Evolutionary conservation across 2,888 invertebrate genomes (phyloP).

Genomic region (Monochamus alternatus): DNA sequence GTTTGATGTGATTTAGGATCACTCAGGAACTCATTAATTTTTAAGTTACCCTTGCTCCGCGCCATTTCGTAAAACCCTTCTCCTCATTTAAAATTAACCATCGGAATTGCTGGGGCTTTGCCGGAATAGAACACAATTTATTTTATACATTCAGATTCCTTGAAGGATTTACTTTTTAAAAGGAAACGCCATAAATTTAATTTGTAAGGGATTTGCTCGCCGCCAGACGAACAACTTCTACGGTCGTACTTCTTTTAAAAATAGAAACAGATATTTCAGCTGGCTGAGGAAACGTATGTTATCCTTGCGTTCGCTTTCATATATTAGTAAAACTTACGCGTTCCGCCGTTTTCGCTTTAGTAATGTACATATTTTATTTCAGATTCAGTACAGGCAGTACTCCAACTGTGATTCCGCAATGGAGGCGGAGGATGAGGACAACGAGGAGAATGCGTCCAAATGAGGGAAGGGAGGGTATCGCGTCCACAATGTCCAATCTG

Average conservation of each 20-base stretch:
- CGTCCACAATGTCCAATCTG: constrained; percentile 50
- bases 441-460: constrained; percentile 53
- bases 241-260: background rate
- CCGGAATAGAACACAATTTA: constrained; percentile 13
- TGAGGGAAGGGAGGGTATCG: constrained; percentile 33
- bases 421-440: constrained; percentile 57
- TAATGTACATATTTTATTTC: constrained; percentile 15
- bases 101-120: background rate
- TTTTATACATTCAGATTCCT: constrained; percentile 4
- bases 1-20: constrained; percentile 2
- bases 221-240: background rate
- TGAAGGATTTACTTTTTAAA: constrained; percentile 1
- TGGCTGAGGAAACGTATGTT: background rate
- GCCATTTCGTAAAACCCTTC: constrained; percentile 7
- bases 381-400: constrained; percentile 14
- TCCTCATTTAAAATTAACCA: constrained; percentile 16
- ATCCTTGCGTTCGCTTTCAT: too few species aligned
- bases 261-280: background rate
- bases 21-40: constrained; percentile 16
- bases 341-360: background rate
- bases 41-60: constrained; percentile 5
- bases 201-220: background rate
- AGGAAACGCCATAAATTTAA: background rate
- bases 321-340: too few species aligned
- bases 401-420: constrained; percentile 42